Conservation (phyloP, 30 jellyfish, hydroid and myxozoan genomes). For the Euphysa ruthae region DNA sequence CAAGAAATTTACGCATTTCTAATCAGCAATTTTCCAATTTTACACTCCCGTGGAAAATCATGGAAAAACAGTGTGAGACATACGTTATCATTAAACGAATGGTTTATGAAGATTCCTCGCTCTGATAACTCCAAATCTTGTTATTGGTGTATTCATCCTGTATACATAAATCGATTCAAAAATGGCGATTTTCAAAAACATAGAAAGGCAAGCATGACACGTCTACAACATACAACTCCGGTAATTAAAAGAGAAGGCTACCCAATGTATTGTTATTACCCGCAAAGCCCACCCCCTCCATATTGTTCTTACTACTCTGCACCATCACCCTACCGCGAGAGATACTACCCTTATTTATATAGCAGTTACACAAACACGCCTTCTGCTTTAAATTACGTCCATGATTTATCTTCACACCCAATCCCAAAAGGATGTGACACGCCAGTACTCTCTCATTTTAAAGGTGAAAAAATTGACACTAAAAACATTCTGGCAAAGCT, state of each 20-base stretch:
- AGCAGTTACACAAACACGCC: no score
- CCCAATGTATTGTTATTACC: no score
- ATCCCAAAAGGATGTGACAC: no score
- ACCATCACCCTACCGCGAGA: not conserved
- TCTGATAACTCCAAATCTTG: conserved; percentile 56
- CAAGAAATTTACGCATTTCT: conserved; percentile 40
- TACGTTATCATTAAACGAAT: conserved; percentile 71
- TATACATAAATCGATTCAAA: conserved; percentile 27
- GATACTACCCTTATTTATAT: no score
- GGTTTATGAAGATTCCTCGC: conserved; percentile 65
- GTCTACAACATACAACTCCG: not conserved
- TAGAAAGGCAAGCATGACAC: conserved; percentile 9
- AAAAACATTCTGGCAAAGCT: no score
- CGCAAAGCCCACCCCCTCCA: no score
- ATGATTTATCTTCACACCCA: no score
- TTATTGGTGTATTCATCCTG: conserved; percentile 69
- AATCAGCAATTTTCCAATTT: conserved; percentile 27
- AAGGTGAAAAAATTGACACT: no score
- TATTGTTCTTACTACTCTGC: no score
- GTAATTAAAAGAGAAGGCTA: no score
- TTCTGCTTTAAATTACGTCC: no score
- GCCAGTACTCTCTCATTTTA: no score
- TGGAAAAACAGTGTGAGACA: conserved; percentile 91
- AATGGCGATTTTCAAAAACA: conserved; percentile 56
- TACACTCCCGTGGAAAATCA: conserved; percentile 52